Percentiles rank a stretch among this genome's conserved stretches.
Conservation (phyloP, 2,797 vertebrate species). For the Syngnathus rostellatus region DNA sequence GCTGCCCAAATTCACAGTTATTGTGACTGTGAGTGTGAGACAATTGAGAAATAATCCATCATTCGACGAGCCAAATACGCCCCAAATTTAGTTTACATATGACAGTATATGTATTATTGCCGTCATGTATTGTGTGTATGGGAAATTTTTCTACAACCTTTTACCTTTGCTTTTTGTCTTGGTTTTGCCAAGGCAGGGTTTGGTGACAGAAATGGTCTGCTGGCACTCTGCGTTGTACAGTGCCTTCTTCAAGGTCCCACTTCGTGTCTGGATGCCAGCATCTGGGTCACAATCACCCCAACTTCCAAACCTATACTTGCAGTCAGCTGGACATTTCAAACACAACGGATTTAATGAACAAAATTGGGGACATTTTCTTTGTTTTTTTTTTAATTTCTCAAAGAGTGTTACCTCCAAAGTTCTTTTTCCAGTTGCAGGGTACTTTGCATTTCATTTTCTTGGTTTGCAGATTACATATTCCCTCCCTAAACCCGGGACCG, state of each 20-base stretch:
- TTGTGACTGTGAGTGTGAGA: neutral
- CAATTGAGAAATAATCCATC: too few species aligned
- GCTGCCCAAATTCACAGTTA: too few species aligned
- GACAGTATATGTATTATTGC: too few species aligned
- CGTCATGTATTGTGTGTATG: neutral
- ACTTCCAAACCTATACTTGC: conserved; percentile 84
- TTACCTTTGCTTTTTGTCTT: conserved; percentile 79
- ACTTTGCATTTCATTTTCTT: conserved; percentile 82
- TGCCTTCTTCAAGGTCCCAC: conserved; percentile 78
- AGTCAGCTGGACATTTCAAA: conserved; percentile 68
- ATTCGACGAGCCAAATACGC: too few species aligned
- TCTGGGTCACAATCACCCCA: conserved; percentile 79
- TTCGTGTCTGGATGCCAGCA: conserved; percentile 68
- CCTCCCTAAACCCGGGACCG: conserved; percentile 74
- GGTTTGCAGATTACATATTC: conserved; percentile 77
- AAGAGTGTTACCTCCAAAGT: conserved; percentile 76
- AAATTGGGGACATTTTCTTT: neutral
- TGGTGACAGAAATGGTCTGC: conserved; percentile 74
- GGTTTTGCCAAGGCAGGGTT: conserved; percentile 75
- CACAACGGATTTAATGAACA: neutral
- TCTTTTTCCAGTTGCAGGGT: conserved; percentile 91
- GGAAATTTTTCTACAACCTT: neutral
- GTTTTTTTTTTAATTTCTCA: neutral
- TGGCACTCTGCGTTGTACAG: conserved; percentile 80
- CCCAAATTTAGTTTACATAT: too few species aligned